Evolutionary conservation across 2,113 vertebrate genomes (phyloP).

Genomic region (Halcyon malimbica): DNA sequence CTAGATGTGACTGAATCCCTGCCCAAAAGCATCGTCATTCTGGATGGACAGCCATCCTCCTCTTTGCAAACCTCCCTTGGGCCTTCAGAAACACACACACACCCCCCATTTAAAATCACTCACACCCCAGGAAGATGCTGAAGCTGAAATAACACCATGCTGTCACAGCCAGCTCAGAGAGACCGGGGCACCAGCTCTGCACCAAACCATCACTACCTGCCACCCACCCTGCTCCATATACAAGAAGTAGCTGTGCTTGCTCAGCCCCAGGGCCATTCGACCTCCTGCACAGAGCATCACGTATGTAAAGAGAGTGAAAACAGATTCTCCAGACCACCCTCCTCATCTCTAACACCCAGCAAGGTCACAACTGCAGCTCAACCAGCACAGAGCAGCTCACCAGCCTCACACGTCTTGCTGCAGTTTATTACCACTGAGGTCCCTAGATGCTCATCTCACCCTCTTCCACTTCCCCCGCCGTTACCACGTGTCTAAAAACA

Average conservation of each 20-base stretch:
- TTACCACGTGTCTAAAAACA: neutral
- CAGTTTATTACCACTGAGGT: neutral
- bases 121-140: neutral
- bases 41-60: neutral
- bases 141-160: neutral
- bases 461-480: neutral
- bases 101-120: neutral
- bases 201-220: neutral
- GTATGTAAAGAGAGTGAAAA: neutral
- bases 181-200: neutral
- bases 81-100: neutral
- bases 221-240: neutral
- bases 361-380: neutral
- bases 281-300: accelerated
- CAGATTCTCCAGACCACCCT: neutral
- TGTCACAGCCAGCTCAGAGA: neutral
- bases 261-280: neutral
- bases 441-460: neutral
- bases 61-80: neutral
- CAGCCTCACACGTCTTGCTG: neutral
- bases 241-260: neutral
- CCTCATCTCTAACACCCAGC: neutral
- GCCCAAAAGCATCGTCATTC: neutral
- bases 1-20: neutral
- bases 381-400: neutral